Conservation (phyloP, 2,113 vertebrate species). For the Poeciliopsis retropinna region DNA sequence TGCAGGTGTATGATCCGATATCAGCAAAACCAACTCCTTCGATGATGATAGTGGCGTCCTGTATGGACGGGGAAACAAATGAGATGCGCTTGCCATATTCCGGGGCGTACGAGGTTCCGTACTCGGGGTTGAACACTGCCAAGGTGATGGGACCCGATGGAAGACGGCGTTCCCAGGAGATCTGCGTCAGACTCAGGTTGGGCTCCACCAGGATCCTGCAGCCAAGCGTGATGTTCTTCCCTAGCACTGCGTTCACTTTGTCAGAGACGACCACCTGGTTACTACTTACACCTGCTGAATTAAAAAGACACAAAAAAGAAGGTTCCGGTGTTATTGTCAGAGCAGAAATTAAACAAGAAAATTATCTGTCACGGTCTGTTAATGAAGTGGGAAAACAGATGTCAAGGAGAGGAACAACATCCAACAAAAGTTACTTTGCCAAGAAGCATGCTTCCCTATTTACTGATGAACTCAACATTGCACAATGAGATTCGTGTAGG, state of each 20-base stretch:
- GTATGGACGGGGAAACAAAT: slow-evolving; percentile 88
- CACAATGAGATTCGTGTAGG: too few relatives aligned
- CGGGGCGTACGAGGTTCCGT: slow-evolving; percentile 87
- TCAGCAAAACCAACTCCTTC: slow-evolving; percentile 89
- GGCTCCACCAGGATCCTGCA: slow-evolving; percentile 87
- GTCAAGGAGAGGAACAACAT: slow-evolving; percentile 6
- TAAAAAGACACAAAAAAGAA: slow-evolving; percentile 23
- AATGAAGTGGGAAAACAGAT: slow-evolving; percentile 10
- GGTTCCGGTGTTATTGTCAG: slow-evolving; percentile 1
- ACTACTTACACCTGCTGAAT: slow-evolving; percentile 84
- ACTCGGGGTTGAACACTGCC: slow-evolving; percentile 91
- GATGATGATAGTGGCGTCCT: slow-evolving; percentile 90
- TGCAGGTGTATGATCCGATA: slow-evolving; percentile 92
- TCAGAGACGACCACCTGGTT: slow-evolving; percentile 88
- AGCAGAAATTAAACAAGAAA: slow-evolving; percentile 15
- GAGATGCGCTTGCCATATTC: slow-evolving; percentile 87
- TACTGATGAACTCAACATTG: not conserved
- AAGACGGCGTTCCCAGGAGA: slow-evolving; percentile 91
- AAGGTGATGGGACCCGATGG: slow-evolving; percentile 86
- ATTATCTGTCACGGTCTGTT: not conserved
- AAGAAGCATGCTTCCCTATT: not conserved
- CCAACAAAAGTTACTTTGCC: slow-evolving; percentile 17
- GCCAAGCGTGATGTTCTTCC: slow-evolving; percentile 91
- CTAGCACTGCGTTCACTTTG: slow-evolving; percentile 89
- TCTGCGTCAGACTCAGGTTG: slow-evolving; percentile 92